Base-by-base conservation (phyloP, 2,888 invertebrate species). In the Microdon myrmicae region DNA sequence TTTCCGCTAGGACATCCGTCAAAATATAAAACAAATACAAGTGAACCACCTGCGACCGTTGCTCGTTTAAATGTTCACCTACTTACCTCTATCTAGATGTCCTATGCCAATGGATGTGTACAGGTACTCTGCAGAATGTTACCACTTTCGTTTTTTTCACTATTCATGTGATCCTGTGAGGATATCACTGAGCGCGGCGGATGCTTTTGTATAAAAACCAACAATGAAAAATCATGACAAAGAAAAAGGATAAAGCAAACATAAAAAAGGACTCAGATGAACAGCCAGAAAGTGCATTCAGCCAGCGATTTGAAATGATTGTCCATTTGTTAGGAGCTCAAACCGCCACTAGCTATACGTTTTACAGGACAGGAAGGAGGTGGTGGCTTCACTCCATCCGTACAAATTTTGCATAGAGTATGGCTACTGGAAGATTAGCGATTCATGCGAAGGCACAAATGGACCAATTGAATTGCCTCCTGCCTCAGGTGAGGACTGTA, bases 91-190 rank as follows among this genome's bases (percentile, higher is more conserved):
- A n/a, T n/a, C n/a, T n/a, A n/a, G n/a, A n/a, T n/a, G n/a, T n/a
- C n/a, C n/a, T n/a, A n/a, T n/a, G n/a, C n/a, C n/a, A n/a, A n/a
- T n/a, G n/a, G n/a, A n/a, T n/a, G n/a, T n/a, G n/a, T n/a, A n/a
- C n/a, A n/a, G n/a, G n/a, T n/a, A n/a, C n/a, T n/a, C n/a, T n/a
- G n/a, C n/a, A n/a, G 35, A 10, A 44, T 9, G 39, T 31, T 32
- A 23, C 26, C 55, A 48, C 48, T 49, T 61, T 31, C 26, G 8
- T 43, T 32, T 48, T 26, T 37, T 54, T 47, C 41, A 47, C 38
- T 38, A 61, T 60, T 54, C 48, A 49, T 38, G 17, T 31, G 22
- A 26, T 37, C 26, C 31, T 35, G 34, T 1, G 20, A 17, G 31
- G 14, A 26, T 4, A 14, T 9, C 20, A 25, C 14, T 22, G 8